Evolutionary conservation across 2,797 vertebrate species (phyloP).

Genomic region (Lindbergichthys nudifrons): DNA sequence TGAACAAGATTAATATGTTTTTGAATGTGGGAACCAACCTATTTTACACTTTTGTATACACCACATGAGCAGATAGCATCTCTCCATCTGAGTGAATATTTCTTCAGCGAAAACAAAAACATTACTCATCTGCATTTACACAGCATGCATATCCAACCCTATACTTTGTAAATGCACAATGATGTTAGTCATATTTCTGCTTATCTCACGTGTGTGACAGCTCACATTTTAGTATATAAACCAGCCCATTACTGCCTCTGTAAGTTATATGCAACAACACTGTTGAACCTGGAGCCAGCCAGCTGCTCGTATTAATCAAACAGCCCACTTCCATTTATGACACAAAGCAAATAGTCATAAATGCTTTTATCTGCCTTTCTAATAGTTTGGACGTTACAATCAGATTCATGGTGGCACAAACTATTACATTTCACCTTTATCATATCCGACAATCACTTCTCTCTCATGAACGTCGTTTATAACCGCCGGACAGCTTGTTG

Average conservation of each 20-base stretch:
- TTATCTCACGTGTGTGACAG: slow-evolving; percentile 74
- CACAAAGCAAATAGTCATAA: slow-evolving; percentile 82
- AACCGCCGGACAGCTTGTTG: slow-evolving; percentile 87
- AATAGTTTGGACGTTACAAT: slow-evolving; percentile 90
- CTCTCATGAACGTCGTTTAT: slow-evolving; percentile 91
- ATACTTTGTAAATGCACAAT: slow-evolving; percentile 59
- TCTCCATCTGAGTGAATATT: slow-evolving; percentile 51
- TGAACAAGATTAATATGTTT: slow-evolving; percentile 72
- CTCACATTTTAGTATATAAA: slow-evolving; percentile 71
- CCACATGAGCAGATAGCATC: slow-evolving; percentile 66
- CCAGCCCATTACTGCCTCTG: slow-evolving; percentile 61
- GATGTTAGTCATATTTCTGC: slow-evolving; percentile 73
- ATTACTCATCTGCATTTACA: slow-evolving; percentile 74
- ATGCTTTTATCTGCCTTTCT: slow-evolving; percentile 77
- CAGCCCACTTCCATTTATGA: slow-evolving; percentile 77
- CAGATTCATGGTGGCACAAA: slow-evolving; percentile 96
- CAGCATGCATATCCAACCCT: slow-evolving; percentile 66
- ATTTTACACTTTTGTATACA: slow-evolving; percentile 54
- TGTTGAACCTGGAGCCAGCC: slow-evolving; percentile 60
- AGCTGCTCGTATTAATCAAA: slow-evolving; percentile 80
- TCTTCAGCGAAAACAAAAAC: slow-evolving; percentile 66
- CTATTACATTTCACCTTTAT: slow-evolving; percentile 92
- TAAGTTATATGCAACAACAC: slow-evolving; percentile 70
- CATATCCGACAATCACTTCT: slow-evolving; percentile 85
- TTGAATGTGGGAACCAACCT: slow-evolving; percentile 55